phyloP scores from a whole-genome alignment of 2,113 vertebrate genomes.

The Cathartes aura region DNA sequence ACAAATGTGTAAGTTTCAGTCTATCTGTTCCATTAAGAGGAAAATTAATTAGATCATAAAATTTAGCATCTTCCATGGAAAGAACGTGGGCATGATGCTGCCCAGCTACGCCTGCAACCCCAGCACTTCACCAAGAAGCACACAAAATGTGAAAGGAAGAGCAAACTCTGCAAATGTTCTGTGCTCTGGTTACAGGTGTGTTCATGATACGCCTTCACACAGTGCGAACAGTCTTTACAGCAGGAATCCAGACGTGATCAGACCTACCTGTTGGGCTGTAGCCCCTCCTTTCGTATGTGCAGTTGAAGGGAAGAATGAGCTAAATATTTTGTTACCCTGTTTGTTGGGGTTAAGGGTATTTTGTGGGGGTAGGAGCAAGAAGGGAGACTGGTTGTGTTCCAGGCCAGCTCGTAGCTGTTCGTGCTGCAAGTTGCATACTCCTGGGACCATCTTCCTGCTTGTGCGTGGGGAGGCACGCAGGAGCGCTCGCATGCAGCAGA shows the following conservation, averaged over 20 bases:
- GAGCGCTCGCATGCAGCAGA: rapidly evolving
- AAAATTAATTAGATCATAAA: not conserved
- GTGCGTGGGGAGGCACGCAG: rapidly evolving
- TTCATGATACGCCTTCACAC: rapidly evolving
- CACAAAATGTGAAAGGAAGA: not conserved
- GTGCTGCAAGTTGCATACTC: rapidly evolving
- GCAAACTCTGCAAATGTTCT: not conserved
- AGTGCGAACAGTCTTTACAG: rapidly evolving
- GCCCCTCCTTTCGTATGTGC: not conserved
- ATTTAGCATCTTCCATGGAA: not conserved
- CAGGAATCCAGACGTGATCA: rapidly evolving
- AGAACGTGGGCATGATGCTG: rapidly evolving
- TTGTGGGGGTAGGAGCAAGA: not conserved
- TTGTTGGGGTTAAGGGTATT: not conserved
- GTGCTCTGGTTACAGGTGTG: not conserved
- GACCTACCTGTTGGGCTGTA: not conserved
- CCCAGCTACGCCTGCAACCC: not conserved
- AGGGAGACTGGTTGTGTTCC: not conserved
- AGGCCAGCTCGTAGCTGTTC: not conserved
- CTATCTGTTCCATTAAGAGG: not conserved
- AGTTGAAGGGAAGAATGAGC: not conserved
- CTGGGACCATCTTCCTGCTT: not conserved
- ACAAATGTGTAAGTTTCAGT: not conserved
- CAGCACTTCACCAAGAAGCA: not conserved
- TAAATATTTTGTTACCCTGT: not conserved